Conservation (phyloP, 1,140 invertebrate species). For the Ridgeia piscesae region DNA sequence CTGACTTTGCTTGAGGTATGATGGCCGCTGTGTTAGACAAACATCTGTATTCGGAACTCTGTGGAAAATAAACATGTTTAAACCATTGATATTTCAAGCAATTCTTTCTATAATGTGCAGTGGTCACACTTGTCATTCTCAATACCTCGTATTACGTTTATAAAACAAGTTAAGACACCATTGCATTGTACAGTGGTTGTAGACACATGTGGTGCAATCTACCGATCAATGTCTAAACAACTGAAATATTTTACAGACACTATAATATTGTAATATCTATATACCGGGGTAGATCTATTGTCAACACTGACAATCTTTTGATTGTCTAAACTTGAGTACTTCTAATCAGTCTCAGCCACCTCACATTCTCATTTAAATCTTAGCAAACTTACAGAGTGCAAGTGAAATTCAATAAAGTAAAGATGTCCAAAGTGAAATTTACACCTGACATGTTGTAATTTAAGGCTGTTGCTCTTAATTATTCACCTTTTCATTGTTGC, state of each 20-base stretch:
- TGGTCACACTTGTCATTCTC: neutral
- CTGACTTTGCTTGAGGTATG: neutral
- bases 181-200: neutral
- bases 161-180: neutral
- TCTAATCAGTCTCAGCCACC: too few species aligned
- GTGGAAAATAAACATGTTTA: neutral
- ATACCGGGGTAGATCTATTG: too few species aligned
- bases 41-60: neutral
- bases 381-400: neutral
- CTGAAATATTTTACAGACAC: neutral
- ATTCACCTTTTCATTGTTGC: neutral
- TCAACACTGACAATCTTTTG: too few species aligned
- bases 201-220: neutral
- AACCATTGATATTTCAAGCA: neutral
- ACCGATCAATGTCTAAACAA: neutral
- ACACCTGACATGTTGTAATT: neutral
- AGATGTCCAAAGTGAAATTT: neutral
- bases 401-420: neutral
- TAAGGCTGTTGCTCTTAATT: neutral
- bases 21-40: neutral
- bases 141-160: neutral
- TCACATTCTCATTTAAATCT: neutral
- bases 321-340: too few species aligned
- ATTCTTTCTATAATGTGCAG: neutral
- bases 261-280: too few species aligned